Base-by-base conservation (phyloP, 1,140 invertebrate species). In the Platyscapa corneri region DNA sequence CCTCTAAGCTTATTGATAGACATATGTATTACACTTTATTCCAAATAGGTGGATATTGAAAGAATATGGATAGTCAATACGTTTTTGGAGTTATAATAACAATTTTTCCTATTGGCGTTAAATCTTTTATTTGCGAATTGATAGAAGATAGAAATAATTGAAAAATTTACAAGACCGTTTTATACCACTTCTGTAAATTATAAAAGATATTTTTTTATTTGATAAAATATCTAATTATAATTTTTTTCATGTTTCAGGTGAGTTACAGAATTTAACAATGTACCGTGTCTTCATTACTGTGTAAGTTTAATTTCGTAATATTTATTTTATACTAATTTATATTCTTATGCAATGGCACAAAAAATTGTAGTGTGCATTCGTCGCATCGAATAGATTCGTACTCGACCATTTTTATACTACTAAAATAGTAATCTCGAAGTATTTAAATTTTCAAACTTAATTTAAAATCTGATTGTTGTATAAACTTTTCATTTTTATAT, bases 191-290 rank as follows among this genome's bases (percentile, higher is more conserved):
- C 18, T 46, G n/a, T n/a, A n/a, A 53, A 53, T 53, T 53, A 10
- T 10, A 53, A 14, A 10, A 18, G 8, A 53, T 10, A 53, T 18
- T 18, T 53, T 16, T 53, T 53, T 18, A 53, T 53, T 53, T 16
- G 56, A 10, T 27, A 60, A 60, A 60, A 60, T 53, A 53, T 60
- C 27, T 60, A 27, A 39, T 72, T 39, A 16, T 39, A 37, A 37
- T 27, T 83, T n/a, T 46, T 53, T 77, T 77, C 42, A 3, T 83
- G 74, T 83, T 83, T 46, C 74, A 83, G 82, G 82, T 83, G 82
- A 83, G 82, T 81, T 67, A 8, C 16, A 16, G 6, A 53, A 53
- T 53, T 14, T 60, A 60, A 14, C 56, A 27, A 27, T 60, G 1
- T 27, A 27, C 14, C 10, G 14, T 14, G 5, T 42, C 3, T 42